Evolutionary conservation across 1,140 invertebrate genomes (phyloP).

Genomic region (Chrysomallon squamiferum): DNA sequence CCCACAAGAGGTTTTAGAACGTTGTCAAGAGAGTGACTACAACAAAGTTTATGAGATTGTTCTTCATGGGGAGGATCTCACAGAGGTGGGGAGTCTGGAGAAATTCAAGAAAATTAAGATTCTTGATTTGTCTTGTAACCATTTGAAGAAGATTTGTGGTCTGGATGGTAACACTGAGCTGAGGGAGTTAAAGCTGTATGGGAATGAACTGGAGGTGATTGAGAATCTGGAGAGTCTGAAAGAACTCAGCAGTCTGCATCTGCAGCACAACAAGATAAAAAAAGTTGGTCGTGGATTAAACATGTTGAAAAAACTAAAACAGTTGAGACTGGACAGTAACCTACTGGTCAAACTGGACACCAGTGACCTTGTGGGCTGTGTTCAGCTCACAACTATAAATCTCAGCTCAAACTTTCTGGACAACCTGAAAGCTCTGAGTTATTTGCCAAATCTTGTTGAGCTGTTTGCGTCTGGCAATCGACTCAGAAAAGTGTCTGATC

Average conservation of each 20-base stretch:
- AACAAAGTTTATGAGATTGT: conserved; percentile 51
- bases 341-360: conserved; percentile 46
- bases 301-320: conserved; percentile 48
- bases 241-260: conserved; percentile 50
- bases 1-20: conserved; percentile 30
- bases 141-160: conserved; percentile 48
- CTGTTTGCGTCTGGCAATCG: conserved; percentile 51
- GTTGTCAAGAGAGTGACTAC: conserved; percentile 43
- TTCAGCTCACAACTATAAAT: conserved; percentile 52
- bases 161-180: conserved; percentile 51
- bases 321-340: conserved; percentile 56
- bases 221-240: conserved; percentile 54
- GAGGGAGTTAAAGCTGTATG: conserved; percentile 57
- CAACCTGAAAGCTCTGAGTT: conserved; percentile 55
- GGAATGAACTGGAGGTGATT: conserved; percentile 50
- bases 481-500: conserved; percentile 43
- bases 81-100: conserved; percentile 39
- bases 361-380: conserved; percentile 51
- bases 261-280: conserved; percentile 57
- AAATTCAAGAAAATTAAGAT: conserved; percentile 54
- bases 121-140: conserved; percentile 57
- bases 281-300: conserved; percentile 48
- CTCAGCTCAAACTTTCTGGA: conserved; percentile 57
- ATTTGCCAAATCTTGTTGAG: conserved; percentile 60
- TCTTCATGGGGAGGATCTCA: conserved; percentile 43